phyloP scores from a whole-genome alignment of 2,797 vertebrate genomes.

The Amblyraja radiata region DNA sequence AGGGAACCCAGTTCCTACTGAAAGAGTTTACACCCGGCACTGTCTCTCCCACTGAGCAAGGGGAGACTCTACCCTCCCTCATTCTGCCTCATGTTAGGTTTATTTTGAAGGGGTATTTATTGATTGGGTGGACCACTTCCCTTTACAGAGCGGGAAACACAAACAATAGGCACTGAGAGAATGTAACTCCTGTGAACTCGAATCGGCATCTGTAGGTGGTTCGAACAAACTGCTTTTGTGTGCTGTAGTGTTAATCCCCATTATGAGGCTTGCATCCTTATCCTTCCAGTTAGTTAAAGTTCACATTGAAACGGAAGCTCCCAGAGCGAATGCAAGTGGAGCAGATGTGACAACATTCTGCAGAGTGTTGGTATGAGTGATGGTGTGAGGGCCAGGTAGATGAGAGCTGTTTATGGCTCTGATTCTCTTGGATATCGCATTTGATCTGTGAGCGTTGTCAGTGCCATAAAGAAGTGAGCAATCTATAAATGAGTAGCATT shows the following conservation, averaged over 20 bases:
- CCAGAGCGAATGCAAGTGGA: slow-evolving; percentile 12
- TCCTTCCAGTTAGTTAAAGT: slow-evolving; percentile 10
- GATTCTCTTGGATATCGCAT: background rate
- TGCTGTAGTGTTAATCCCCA: background rate
- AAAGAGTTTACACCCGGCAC: slow-evolving; percentile 59
- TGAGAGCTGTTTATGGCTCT: background rate
- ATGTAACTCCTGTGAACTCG: background rate
- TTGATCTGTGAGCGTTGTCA: background rate
- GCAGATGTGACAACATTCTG: background rate
- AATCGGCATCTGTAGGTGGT: background rate
- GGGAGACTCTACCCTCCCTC: slow-evolving; percentile 60
- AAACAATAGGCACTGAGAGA: background rate
- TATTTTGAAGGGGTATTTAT: slow-evolving; percentile 53
- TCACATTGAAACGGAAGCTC: background rate
- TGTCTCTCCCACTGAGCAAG: slow-evolving; percentile 62
- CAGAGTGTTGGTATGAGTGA: slow-evolving; percentile 12
- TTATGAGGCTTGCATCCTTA: background rate
- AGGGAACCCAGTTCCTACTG: slow-evolving; percentile 79
- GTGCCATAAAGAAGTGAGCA: background rate
- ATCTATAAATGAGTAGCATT: background rate
- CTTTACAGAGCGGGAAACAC: background rate
- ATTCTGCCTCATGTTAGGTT: slow-evolving; percentile 58
- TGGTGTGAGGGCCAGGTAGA: background rate
- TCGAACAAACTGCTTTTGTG: background rate
- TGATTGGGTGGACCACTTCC: background rate